Evolutionary conservation across 2,797 vertebrate genomes (phyloP), one percentile per base, ranked within the genome.

Genomic region (Cyclopterus lumpus): DNA sequence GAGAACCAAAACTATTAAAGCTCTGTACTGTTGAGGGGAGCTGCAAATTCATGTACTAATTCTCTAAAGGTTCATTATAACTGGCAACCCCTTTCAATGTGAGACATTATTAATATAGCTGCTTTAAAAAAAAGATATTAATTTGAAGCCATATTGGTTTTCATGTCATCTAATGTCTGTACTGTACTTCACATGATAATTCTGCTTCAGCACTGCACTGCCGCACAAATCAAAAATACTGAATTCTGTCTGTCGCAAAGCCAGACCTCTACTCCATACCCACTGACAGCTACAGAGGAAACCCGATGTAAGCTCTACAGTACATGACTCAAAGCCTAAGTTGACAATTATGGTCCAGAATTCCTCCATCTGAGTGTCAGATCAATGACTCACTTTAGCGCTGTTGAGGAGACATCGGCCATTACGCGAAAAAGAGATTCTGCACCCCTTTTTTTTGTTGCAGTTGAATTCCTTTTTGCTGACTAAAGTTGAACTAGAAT

Each of bases 291-390:
- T 49, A 0, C 10, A 24, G 63, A 76, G 62, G 36, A 75, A 75
- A 4, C 38, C 18, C 4, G 0, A 12, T 26, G 38, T 61, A 67
- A 86, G 71, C 77, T 30, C 11, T 53, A 51, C 62, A 26, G 51
- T 32, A 26, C 75, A 85, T 83, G 72, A 85, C 85, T 81, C 85
- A 79, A 66, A 68, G 81, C 63, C 49, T 8, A 36, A 67, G 75
- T 73, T 81, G 77, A 88, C 84, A 80, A 71, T 86, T 79, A 75
- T 44, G 32, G 59, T 20, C 46, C 46, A 40, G 40, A 79, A 83
- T 82, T 83, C 80, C 83, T 88, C n/a, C 57, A 57, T 76, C 49
- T 64, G 76, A 86, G 64, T 80, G 81, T 71, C 86, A 73, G 73
- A 89, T 75, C 86, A 74, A 71, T 30, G 38, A 48, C 80, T 78